Percentiles rank a stretch among this genome's conserved stretches.
phyloP scores from a whole-genome alignment of 1,140 invertebrate species.

The Drosophila oshimai region DNA sequence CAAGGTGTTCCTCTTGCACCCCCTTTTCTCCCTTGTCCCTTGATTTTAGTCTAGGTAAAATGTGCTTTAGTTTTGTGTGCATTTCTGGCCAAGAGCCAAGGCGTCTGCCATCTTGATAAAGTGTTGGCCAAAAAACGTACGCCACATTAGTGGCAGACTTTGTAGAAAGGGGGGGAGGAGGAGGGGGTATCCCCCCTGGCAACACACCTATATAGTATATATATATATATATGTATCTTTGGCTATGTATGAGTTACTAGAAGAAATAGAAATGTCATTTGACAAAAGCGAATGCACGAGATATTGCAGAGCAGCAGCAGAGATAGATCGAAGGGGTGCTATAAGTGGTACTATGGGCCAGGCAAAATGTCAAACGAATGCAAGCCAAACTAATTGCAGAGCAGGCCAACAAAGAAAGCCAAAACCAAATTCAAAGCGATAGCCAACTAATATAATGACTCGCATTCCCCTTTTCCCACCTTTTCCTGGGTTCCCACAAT shows the following conservation, averaged over 20 bases:
- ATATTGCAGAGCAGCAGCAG: conserved; percentile 24
- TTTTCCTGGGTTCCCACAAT: neutral
- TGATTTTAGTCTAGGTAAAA: conserved; percentile 26
- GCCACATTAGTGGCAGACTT: conserved; percentile 75
- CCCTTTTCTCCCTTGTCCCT: neutral
- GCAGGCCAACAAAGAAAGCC: conserved; percentile 14
- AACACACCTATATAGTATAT: conserved; percentile 36
- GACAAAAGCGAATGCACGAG: conserved; percentile 63
- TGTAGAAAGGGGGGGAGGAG: neutral
- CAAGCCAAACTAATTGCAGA: conserved; percentile 74
- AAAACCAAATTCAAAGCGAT: neutral
- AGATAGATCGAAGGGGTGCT: neutral
- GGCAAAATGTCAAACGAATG: conserved; percentile 70
- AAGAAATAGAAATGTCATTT: conserved; percentile 80
- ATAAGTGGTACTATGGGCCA: conserved; percentile 15
- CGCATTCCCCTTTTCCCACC: neutral
- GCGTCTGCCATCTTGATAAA: conserved; percentile 81
- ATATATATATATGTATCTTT: neutral
- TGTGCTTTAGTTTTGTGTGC: conserved; percentile 67
- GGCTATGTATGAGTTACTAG: conserved; percentile 60
- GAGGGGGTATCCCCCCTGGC: conserved; percentile 22
- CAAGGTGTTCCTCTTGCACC: conserved; percentile 22
- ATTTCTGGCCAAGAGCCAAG: conserved; percentile 66
- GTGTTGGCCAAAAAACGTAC: conserved; percentile 80
- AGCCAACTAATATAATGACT: conserved; percentile 54